Percentiles rank a stretch among this genome's conserved stretches.
phyloP scores from a whole-genome alignment of 2,113 vertebrate species.

The Crocuta crocuta region DNA sequence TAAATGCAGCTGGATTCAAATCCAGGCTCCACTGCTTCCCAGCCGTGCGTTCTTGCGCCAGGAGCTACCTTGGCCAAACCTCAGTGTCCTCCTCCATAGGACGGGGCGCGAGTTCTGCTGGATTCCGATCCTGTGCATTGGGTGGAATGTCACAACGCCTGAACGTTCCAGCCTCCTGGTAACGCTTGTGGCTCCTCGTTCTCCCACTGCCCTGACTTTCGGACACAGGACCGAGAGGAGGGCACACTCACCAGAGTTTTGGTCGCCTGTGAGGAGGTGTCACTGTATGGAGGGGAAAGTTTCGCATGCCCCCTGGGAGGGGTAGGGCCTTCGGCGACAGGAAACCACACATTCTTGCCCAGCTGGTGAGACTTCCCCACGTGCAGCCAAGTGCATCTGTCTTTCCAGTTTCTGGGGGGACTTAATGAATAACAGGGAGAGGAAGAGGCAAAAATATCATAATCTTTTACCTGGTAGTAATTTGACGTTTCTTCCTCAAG shows the following conservation, averaged over 20 bases:
- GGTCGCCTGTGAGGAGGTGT: fast-evolving
- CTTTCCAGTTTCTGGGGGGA: neutral
- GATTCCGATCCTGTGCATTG: neutral
- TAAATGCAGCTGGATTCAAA: neutral
- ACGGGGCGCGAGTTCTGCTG: neutral
- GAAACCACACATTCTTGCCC: neutral
- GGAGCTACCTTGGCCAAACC: neutral
- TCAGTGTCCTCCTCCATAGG: neutral
- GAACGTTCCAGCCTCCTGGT: neutral
- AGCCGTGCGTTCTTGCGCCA: neutral
- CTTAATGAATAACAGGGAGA: neutral
- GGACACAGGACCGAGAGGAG: neutral
- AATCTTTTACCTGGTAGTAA: no score
- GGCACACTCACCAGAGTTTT: neutral
- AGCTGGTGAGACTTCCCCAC: neutral
- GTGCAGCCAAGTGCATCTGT: neutral
- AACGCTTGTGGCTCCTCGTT: neutral
- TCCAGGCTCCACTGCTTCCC: neutral
- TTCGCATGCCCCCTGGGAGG: neutral
- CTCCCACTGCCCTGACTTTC: neutral
- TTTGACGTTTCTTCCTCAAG: neutral
- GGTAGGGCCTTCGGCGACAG: neutral
- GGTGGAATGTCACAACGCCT: neutral
- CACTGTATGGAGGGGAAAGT: neutral
- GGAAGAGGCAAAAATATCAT: neutral